Evolutionary conservation across 2,797 vertebrate species (phyloP), one percentile per base, ranked within the genome.

Genomic region (Chelonia mydas): DNA sequence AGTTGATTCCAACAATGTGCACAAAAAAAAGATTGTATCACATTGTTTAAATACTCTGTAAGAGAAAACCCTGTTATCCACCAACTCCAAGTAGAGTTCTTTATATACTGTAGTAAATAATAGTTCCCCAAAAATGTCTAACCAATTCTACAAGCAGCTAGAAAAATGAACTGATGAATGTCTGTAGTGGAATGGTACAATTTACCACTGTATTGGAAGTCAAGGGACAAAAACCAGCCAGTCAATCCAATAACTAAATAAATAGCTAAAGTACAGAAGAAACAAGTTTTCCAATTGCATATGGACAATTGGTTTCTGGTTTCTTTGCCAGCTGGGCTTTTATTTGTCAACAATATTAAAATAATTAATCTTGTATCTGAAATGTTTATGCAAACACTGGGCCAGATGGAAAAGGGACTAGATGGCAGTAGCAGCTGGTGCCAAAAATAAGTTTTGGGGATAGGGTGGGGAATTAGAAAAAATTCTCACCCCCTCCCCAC

Each of bases 291-390:
- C 0, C 7, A 88, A 45, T 83, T 77, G 78, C 0, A 1, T 16
- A 0, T 72, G 65, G 77, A 2, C 0, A 49, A 61, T 7, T 55
- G 50, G 41, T 45, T 41, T 41, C 21, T 74, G 37, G 68, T 87
- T 5, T 0, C 0, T 0, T 1, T 0, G 50, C 57, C 91, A 82
- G 83, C 33, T 0, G 59, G 80, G 82, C 76, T 53, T 2, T 45
- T 31, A 83, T 61, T 86, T 92, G 15, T 76, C 31, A 95, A 41
- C 6, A 81, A 37, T 49, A 90, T 15, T 0, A 80, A 94, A 77
- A 51, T 11, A 37, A 55, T 81, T 72, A 6, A 51, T 3, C 83
- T 84, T 74, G 82, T 90, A 65, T 5, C 17, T 84, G 10, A 41
- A 41, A 41, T 41, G 41, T 41, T 41, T 41, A 41, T 41, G 41